phyloP scores from a whole-genome alignment of 2,888 invertebrate species.

The Tachina grossa region DNA sequence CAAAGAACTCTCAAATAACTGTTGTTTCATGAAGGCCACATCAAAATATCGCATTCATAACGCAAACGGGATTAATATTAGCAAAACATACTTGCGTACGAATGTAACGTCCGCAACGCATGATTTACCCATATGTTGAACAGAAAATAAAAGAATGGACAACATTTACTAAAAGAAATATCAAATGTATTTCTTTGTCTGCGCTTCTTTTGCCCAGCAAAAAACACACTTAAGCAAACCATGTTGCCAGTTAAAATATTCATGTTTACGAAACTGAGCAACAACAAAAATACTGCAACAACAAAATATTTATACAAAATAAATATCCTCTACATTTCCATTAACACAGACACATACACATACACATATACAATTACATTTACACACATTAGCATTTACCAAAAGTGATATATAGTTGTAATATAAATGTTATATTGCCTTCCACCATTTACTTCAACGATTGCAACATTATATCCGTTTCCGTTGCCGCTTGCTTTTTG shows the following conservation, averaged over 20 bases:
- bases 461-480: conserved; percentile 45
- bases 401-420: conserved; percentile 39
- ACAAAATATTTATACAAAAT: conserved; percentile 2
- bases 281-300: background rate
- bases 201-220: background rate
- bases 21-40: no score
- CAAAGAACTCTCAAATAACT: no score
- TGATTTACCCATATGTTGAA: no score
- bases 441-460: conserved; percentile 41
- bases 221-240: background rate
- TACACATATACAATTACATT: background rate
- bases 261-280: conserved; percentile 1
- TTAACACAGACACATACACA: background rate
- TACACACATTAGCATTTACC: background rate
- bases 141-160: background rate
- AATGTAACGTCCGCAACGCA: no score
- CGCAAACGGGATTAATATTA: no score
- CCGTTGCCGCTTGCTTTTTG: conserved; percentile 53
- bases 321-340: background rate
- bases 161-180: conserved; percentile 16
- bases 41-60: no score
- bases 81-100: no score
- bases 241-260: conserved; percentile 6
- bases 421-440: conserved; percentile 44
- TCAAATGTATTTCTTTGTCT: background rate